Conservation (phyloP, 2,797 vertebrate species). For the Calcarius lapponicus region DNA sequence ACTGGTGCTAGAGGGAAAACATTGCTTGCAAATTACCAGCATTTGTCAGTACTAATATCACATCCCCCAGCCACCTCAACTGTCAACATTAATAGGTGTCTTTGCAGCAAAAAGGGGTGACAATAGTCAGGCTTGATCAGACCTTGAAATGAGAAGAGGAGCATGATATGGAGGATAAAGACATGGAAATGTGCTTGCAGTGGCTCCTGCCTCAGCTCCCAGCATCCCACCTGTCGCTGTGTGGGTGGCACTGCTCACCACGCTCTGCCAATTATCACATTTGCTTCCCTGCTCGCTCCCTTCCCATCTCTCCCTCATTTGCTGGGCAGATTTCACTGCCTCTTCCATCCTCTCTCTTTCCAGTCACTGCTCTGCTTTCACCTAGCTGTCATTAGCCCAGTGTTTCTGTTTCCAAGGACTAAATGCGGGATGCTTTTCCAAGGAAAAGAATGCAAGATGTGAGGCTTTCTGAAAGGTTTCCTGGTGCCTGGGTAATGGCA, state of each 20-base stretch:
- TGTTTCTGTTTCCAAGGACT: neutral
- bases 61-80: conserved; percentile 56
- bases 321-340: neutral
- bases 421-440: neutral
- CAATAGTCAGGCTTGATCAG: conserved; percentile 47
- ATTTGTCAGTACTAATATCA: conserved; percentile 70
- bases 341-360: neutral
- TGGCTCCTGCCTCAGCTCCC: conserved; percentile 9
- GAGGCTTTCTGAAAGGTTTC: neutral
- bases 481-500: neutral
- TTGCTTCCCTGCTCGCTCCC: neutral
- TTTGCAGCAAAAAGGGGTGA: conserved; percentile 40
- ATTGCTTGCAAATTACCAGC: conserved; percentile 69
- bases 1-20: conserved; percentile 57
- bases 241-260: conserved; percentile 48
- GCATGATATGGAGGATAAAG: conserved; percentile 8
- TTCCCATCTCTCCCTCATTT: neutral
- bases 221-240: neutral
- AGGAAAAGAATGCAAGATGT: neutral
- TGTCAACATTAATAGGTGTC: conserved; percentile 66
- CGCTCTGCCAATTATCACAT: conserved; percentile 8
- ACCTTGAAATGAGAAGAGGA: conserved; percentile 50
- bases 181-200: neutral
- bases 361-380: neutral
- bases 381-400: neutral